A percentile compares a stretch with the other conserved stretches of the same genome.
Evolutionary conservation across 2,888 invertebrate genomes (phyloP).

Genomic region (Sphaeridia pumilis): DNA sequence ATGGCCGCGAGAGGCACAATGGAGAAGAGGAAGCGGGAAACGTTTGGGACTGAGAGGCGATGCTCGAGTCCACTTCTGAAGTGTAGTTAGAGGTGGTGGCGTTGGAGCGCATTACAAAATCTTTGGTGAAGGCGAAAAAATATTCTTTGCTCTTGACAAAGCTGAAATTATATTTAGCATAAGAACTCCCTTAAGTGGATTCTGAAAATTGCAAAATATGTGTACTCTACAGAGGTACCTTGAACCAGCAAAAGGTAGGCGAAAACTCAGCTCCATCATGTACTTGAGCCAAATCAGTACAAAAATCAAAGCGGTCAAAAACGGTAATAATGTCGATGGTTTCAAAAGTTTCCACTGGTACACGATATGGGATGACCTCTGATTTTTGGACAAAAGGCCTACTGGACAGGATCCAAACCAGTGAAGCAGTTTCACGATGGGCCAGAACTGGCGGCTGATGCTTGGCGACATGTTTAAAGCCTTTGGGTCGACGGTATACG

Average conservation of each 20-base stretch:
- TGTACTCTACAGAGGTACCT: neutral
- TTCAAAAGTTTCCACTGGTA: neutral
- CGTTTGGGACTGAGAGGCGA: conserved; percentile 1
- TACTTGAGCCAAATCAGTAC: neutral
- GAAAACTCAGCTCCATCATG: conserved; percentile 1
- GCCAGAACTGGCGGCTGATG: neutral
- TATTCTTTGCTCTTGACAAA: conserved; percentile 3
- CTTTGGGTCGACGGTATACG: too few species aligned
- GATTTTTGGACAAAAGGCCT: too few species aligned
- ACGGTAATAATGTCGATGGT: neutral
- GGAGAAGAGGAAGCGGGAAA: neutral
- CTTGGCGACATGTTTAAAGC: too few species aligned
- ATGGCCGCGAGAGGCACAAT: neutral
- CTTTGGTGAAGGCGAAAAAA: neutral
- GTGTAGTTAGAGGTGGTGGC: neutral
- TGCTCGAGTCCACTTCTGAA: neutral
- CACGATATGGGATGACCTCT: neutral
- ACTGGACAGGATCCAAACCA: neutral
- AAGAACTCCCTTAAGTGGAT: neutral
- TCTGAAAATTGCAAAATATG: neutral
- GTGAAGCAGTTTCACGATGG: neutral
- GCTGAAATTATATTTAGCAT: neutral
- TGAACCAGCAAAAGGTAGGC: neutral
- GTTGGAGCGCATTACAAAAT: neutral
- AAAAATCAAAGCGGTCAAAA: neutral